These are phyloP conservation scores for Oncorhynchus clarkii DNA, from an alignment of 2,113 vertebrate genomes.

Conservation along the genomic window DNA sequence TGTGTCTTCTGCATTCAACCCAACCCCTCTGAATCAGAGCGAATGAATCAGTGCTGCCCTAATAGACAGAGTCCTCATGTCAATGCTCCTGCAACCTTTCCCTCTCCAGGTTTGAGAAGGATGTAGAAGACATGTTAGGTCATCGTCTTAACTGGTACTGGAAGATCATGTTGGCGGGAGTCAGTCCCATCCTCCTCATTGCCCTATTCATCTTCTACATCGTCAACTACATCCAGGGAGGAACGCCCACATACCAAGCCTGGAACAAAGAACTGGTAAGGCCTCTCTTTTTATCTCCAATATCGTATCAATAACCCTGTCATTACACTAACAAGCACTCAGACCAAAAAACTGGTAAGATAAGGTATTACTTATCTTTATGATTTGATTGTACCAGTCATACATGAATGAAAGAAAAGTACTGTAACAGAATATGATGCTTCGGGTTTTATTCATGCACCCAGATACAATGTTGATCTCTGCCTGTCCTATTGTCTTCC, in stretches of 20 bases:
- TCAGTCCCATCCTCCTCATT: slow-evolving; percentile 84
- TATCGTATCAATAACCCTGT: background rate
- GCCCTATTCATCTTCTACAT: slow-evolving; percentile 86
- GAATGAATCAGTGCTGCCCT: no score
- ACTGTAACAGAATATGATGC: no score
- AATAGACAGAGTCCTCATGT: no score
- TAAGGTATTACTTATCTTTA: no score
- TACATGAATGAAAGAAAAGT: no score
- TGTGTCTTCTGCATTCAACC: no score
- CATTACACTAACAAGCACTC: background rate
- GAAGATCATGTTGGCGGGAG: slow-evolving; percentile 82
- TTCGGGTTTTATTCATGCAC: no score
- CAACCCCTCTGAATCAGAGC: no score
- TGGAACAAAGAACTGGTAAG: slow-evolving; percentile 87
- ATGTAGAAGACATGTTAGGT: slow-evolving; percentile 86
- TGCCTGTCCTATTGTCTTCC: slow-evolving; percentile 7
- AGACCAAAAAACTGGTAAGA: background rate
- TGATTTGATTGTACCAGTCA: no score
- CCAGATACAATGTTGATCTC: no score
- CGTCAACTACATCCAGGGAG: slow-evolving; percentile 81
- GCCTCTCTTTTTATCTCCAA: background rate
- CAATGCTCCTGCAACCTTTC: background rate
- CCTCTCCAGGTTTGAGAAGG: slow-evolving; percentile 83
- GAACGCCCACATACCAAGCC: slow-evolving; percentile 84
- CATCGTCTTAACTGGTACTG: slow-evolving; percentile 81